Conservation (phyloP, 92 coral and sea anemone species). For the Zoanthus sansibaricus region DNA sequence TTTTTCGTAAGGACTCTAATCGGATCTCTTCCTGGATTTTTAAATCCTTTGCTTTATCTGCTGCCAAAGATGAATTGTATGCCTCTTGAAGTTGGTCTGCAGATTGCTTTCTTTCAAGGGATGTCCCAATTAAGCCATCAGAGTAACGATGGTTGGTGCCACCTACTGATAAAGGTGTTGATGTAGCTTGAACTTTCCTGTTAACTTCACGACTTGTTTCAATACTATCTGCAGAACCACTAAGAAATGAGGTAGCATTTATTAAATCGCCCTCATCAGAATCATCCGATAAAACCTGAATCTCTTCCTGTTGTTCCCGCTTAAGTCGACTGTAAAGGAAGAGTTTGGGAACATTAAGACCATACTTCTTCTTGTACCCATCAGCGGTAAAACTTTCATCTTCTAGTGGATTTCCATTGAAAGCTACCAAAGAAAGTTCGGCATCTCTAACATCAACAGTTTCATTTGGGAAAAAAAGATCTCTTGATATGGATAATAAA, state of each 20-base stretch:
- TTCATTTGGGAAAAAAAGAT: slow-evolving; percentile 55
- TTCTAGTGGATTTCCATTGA: slow-evolving; percentile 25
- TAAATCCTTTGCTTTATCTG: slow-evolving; percentile 31
- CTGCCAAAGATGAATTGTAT: slow-evolving; percentile 31
- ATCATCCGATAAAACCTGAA: slow-evolving; percentile 9
- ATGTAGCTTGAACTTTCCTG: neutral
- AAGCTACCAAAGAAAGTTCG: slow-evolving; percentile 30
- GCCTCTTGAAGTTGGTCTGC: slow-evolving; percentile 27
- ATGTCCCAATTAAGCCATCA: slow-evolving; percentile 45
- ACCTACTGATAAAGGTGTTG: slow-evolving; percentile 6
- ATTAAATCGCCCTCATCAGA: neutral
- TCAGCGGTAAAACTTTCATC: slow-evolving; percentile 44
- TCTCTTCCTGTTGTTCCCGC: neutral
- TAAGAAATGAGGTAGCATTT: neutral
- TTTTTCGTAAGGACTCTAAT: neutral
- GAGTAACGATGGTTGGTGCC: slow-evolving; percentile 14
- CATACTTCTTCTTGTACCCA: slow-evolving; percentile 51
- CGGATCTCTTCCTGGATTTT: slow-evolving; percentile 11
- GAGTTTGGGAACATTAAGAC: slow-evolving; percentile 12
- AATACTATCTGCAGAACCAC: neutral
- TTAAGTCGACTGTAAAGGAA: slow-evolving; percentile 12
- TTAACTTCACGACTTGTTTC: slow-evolving; percentile 3
- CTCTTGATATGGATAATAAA: slow-evolving; percentile 26
- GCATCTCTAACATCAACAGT: slow-evolving; percentile 17
- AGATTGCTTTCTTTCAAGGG: slow-evolving; percentile 15